phyloP scores from a whole-genome alignment of 2,888 invertebrate genomes.

The Dasypogon diadema region DNA sequence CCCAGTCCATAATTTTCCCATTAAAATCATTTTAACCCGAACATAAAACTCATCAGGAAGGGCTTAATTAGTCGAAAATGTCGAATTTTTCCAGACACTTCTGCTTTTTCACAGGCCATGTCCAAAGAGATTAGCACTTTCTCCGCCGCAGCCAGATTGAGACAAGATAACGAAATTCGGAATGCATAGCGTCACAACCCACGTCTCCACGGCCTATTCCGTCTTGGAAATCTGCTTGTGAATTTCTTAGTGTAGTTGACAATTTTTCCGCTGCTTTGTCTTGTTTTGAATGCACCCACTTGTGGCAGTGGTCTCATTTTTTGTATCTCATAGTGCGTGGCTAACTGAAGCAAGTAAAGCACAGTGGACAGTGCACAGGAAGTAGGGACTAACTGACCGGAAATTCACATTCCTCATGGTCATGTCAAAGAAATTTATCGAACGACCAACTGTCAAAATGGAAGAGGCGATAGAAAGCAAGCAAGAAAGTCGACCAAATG shows the following conservation, averaged over 20 bases:
- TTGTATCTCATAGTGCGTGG: background rate
- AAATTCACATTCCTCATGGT: constrained; percentile 50
- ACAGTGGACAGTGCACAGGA: constrained; percentile 41
- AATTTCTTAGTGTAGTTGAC: background rate
- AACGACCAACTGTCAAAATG: background rate
- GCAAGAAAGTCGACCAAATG: background rate
- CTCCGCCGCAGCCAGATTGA: background rate
- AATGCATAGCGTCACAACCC: background rate
- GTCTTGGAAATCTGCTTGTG: background rate
- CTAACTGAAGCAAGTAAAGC: background rate
- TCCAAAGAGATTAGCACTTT: background rate
- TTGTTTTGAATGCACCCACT: background rate
- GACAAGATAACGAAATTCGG: background rate
- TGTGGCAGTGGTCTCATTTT: background rate
- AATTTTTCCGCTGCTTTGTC: background rate
- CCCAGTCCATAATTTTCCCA: too few species aligned
- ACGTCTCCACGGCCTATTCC: background rate
- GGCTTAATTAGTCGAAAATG: too few species aligned
- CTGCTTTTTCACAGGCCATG: background rate
- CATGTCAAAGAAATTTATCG: constrained; percentile 46
- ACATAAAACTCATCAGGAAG: too few species aligned
- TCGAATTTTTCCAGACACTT: too few species aligned
- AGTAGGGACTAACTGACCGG: constrained; percentile 49
- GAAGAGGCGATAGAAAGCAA: background rate
- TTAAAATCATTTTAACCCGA: too few species aligned